Base-by-base conservation (phyloP, 2,888 invertebrate genomes). In the Cantharis nigra region DNA sequence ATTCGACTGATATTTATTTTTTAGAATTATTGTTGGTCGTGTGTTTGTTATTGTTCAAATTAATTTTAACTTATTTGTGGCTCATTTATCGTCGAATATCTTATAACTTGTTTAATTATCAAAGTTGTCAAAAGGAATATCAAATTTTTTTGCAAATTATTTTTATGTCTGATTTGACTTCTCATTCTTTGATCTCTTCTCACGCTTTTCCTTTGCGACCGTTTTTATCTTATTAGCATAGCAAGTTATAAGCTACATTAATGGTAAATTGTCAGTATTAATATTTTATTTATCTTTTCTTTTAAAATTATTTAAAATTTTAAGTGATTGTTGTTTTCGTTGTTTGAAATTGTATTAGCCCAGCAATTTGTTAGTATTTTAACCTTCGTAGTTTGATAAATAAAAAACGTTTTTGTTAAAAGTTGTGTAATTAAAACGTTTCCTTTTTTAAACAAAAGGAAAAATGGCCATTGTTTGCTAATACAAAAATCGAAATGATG, bases 21-120 rank as follows among this genome's bases (percentile, higher is more conserved):
- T 67, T 67, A 67, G 26, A n/a, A 26, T 67, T 67, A 67, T 67
- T 67, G 65, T 67, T 67, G 65, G 65, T 67, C 65, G 65, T 67
- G n/a, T n/a, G 65, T 67, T 67, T 67, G 65, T 67, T 67, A 67
- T 67, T 67, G 26, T 20, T 67, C 26, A 23, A 67, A 26, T 67
- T 49, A n/a, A n/a, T 49, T 49, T 49, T 49, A 49, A 49, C 7
- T n/a, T 49, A 49, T 49, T 49, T 49, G 49, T 49, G 49, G 49
- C n/a, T 49, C n/a, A 49, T 49, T 49, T 49, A 49, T 49, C 49
- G n/a, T 49, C n/a, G 49, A 49, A 49, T 49, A 49, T n/a, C n/a
- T 49, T 49, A 49, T 49, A 49, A 49, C 49, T 49, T 49, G 49
- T 49, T 49, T 49, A n/a, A 7, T 49, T 49, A n/a, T n/a, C n/a